phyloP scores from a whole-genome alignment of 2,113 vertebrate species.

The Nothocercus nigrocapillus region DNA sequence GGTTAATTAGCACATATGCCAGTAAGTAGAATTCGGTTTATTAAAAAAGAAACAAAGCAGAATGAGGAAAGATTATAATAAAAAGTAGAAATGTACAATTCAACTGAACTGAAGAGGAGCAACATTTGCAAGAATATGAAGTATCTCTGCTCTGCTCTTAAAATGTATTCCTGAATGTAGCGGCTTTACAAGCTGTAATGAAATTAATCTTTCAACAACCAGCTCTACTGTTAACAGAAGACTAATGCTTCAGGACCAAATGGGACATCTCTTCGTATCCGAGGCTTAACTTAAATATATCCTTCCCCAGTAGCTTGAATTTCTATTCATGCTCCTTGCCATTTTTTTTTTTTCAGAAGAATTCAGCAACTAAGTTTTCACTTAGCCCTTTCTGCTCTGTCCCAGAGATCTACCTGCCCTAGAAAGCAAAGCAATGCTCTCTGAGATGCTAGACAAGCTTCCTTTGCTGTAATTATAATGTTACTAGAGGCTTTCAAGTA shows the following conservation, averaged over 20 bases:
- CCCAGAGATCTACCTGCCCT: neutral
- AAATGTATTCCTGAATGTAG: neutral
- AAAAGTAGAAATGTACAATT: neutral
- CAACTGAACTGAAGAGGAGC: neutral
- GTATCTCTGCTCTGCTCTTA: neutral
- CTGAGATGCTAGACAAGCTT: neutral
- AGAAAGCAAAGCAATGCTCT: neutral
- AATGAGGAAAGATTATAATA: neutral
- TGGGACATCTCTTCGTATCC: neutral
- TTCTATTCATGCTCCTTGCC: neutral
- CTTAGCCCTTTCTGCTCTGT: neutral
- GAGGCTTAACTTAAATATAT: neutral
- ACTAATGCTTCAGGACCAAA: neutral
- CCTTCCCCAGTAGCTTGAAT: neutral
- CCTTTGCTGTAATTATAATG: neutral
- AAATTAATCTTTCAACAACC: constrained; percentile 30
- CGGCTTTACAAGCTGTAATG: neutral
- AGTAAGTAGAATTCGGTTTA: neutral
- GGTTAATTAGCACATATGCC: constrained; percentile 15
- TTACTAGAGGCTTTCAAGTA: neutral
- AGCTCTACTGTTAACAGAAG: neutral
- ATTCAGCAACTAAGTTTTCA: neutral
- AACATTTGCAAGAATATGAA: neutral
- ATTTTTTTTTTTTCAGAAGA: neutral
- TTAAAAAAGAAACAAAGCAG: neutral